A percentile compares a stretch with the other conserved stretches of the same genome.
These are phyloP conservation scores for Trichoplusia ni DNA, from an alignment of 1,140 invertebrate genomes.

Conservation along the genomic window DNA sequence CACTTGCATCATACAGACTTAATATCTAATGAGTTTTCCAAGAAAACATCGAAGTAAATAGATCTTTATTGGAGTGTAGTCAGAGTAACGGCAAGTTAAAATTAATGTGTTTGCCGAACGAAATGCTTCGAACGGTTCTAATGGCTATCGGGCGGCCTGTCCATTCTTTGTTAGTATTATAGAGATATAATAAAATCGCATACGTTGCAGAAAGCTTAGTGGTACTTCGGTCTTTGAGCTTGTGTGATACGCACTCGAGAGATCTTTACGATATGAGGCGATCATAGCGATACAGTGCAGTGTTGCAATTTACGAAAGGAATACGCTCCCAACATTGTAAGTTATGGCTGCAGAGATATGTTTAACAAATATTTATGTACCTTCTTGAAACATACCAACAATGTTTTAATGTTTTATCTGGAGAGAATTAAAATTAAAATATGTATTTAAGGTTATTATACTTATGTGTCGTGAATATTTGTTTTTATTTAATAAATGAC, in stretches of 20 bases:
- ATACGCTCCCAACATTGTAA: too few species aligned
- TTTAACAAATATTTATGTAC: too few species aligned
- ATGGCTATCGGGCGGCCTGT: not conserved
- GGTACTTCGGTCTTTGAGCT: not conserved
- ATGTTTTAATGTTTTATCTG: too few species aligned
- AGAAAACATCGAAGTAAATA: constrained; percentile 17
- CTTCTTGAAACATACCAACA: too few species aligned
- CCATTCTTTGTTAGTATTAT: not conserved
- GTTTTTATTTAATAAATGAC: too few species aligned
- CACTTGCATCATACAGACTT: constrained; percentile 3
- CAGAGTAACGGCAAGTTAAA: constrained; percentile 1
- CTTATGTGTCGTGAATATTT: too few species aligned
- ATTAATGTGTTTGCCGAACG: not conserved
- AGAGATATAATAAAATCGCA: constrained; percentile 11
- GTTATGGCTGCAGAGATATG: too few species aligned
- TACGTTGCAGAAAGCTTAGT: constrained; percentile 7
- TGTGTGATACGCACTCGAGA: not conserved
- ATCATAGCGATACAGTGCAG: constrained; percentile 4
- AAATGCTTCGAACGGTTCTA: not conserved
- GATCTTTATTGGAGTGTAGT: constrained; percentile 8
- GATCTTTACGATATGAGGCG: constrained; percentile 7
- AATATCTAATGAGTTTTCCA: constrained; percentile 9
- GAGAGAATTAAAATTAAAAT: too few species aligned
- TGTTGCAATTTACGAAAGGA: too few species aligned
- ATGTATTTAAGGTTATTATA: too few species aligned